phyloP scores from a whole-genome alignment of 2,797 vertebrate species.

The Semaprochilodus insignis region DNA sequence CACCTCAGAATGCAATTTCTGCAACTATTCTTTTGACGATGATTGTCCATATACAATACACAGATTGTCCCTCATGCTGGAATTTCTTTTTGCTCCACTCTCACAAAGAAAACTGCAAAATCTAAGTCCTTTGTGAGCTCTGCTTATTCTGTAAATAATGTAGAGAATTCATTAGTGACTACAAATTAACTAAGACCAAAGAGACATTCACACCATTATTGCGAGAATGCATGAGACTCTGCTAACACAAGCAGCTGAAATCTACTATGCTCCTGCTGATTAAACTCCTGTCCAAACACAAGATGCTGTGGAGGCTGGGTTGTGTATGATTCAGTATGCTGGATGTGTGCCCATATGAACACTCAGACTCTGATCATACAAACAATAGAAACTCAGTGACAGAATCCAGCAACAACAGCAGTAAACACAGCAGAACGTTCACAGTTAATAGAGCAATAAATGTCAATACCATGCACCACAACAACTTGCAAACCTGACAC shows the following conservation, averaged over 20 bases:
- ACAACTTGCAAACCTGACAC: not conserved
- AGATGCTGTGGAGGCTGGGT: not conserved
- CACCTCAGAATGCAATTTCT: too few relatives aligned
- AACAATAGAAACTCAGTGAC: conserved; percentile 4
- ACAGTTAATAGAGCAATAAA: not conserved
- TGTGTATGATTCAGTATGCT: not conserved
- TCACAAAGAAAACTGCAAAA: too few relatives aligned
- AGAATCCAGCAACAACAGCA: conserved; percentile 7
- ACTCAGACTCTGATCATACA: not conserved
- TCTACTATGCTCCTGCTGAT: not conserved
- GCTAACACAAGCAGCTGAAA: not conserved
- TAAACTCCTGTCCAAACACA: not conserved
- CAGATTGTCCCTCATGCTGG: too few relatives aligned
- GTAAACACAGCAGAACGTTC: not conserved
- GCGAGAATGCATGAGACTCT: not conserved
- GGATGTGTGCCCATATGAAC: not conserved
- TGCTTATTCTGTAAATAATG: too few relatives aligned
- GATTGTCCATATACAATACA: too few relatives aligned
- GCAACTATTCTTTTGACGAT: too few relatives aligned
- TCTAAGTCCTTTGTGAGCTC: too few relatives aligned
- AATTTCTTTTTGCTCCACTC: too few relatives aligned
- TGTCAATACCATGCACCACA: not conserved
- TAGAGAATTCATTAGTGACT: too few relatives aligned
- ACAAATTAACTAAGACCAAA: not conserved
- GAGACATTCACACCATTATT: not conserved